Conservation (phyloP, 23 tunicate species). For the Halocynthia roretzi region DNA sequence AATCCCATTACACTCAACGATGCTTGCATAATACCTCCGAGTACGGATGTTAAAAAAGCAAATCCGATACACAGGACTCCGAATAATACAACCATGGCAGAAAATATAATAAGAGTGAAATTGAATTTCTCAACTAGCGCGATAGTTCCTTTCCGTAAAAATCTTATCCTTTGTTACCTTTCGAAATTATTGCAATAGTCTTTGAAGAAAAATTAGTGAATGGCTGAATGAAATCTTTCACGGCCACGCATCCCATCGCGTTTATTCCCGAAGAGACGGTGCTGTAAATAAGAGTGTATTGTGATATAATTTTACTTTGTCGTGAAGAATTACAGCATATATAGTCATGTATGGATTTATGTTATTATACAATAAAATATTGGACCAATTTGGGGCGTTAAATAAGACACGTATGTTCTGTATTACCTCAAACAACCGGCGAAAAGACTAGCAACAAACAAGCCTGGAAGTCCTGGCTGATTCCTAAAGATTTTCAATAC, state of each 20-base stretch:
- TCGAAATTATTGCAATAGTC: conserved; percentile 11
- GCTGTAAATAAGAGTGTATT: not conserved
- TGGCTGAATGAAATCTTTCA: conserved; percentile 24
- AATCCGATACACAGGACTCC: conserved; percentile 31
- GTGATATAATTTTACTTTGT: not conserved
- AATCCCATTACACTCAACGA: conserved; percentile 19
- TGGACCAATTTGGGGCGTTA: too few relatives aligned
- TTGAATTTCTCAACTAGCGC: not conserved
- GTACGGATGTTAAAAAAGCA: conserved; percentile 16
- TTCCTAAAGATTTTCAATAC: conserved; percentile 5
- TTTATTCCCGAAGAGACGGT: conserved; percentile 20
- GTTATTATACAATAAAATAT: too few relatives aligned
- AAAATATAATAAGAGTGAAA: not conserved
- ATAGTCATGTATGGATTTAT: too few relatives aligned
- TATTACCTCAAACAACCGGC: conserved; percentile 26
- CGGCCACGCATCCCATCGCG: conserved; percentile 19
- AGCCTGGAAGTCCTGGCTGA: conserved; percentile 23
- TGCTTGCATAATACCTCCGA: conserved; percentile 18
- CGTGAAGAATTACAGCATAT: too few relatives aligned
- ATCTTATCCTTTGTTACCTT: not conserved
- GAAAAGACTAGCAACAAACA: conserved; percentile 23
- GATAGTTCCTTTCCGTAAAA: too few relatives aligned
- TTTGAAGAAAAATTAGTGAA: not conserved
- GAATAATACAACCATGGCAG: conserved; percentile 16
- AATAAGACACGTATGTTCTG: too few relatives aligned